Evolutionary conservation across 1,140 invertebrate species (phyloP).

Genomic region (Melanaphis sacchari): DNA sequence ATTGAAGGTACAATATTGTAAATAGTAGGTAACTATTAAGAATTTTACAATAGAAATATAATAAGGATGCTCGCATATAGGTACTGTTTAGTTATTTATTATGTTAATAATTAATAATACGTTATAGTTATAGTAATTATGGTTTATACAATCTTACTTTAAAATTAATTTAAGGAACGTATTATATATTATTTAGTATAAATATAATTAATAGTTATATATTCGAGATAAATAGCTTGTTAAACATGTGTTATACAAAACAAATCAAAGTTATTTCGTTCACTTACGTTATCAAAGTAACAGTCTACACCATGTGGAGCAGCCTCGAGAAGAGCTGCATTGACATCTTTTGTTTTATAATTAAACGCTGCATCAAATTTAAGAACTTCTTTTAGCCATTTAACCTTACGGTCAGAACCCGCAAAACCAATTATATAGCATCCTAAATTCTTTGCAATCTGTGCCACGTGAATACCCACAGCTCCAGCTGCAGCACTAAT

Average conservation of each 20-base stretch:
- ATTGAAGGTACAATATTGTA: background rate
- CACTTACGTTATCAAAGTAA: conserved; percentile 69
- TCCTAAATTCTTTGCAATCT: conserved; percentile 77
- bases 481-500: conserved; percentile 73
- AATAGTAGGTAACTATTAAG: background rate
- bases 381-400: conserved; percentile 72
- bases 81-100: background rate
- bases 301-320: conserved; percentile 68
- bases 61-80: background rate
- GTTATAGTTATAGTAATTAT: too few relatives aligned
- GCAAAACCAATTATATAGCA: conserved; percentile 76
- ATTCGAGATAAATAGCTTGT: background rate
- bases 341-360: conserved; percentile 72
- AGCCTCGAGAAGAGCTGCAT: conserved; percentile 65
- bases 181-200: background rate
- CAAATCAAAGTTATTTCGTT: background rate
- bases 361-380: conserved; percentile 75
- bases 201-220: background rate
- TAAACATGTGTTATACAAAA: background rate
- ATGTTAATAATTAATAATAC: background rate
- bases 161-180: too few relatives aligned
- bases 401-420: conserved; percentile 74
- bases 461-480: conserved; percentile 75
- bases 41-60: background rate
- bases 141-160: background rate